phyloP scores from a whole-genome alignment of 2,888 invertebrate genomes.

The Pecten maximus region DNA sequence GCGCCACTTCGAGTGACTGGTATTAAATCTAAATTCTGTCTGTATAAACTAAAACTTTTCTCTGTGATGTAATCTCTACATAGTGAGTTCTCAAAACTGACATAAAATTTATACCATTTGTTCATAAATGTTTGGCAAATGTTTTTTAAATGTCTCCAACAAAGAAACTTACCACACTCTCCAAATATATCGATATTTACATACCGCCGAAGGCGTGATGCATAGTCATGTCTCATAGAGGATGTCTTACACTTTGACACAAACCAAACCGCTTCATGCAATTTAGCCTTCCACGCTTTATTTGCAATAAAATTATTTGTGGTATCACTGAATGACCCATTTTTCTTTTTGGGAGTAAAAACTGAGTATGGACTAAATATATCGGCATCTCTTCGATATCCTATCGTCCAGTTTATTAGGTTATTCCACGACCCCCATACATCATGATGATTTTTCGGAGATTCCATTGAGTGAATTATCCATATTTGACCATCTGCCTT shows the following conservation, averaged over 20 bases:
- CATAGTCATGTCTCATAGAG: not conserved
- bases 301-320: not conserved
- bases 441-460: not conserved
- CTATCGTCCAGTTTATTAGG: not conserved
- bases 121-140: not conserved
- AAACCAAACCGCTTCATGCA: not conserved
- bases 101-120: not conserved
- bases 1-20: not conserved
- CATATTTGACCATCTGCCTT: not conserved
- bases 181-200: not conserved
- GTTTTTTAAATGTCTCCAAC: not conserved
- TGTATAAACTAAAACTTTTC: not conserved
- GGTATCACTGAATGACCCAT: not conserved
- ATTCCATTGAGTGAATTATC: constrained; percentile 20
- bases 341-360: not conserved
- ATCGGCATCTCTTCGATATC: not conserved
- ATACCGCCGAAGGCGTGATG: not conserved
- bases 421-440: not conserved
- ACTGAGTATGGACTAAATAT: not conserved
- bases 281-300: not conserved
- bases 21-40: not conserved
- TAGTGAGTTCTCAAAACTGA: not conserved
- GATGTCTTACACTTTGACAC: not conserved
- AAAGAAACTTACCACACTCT: not conserved
- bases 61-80: not conserved